Conservation (phyloP, 2,888 invertebrate genomes). For the Aphodius sticticus region DNA sequence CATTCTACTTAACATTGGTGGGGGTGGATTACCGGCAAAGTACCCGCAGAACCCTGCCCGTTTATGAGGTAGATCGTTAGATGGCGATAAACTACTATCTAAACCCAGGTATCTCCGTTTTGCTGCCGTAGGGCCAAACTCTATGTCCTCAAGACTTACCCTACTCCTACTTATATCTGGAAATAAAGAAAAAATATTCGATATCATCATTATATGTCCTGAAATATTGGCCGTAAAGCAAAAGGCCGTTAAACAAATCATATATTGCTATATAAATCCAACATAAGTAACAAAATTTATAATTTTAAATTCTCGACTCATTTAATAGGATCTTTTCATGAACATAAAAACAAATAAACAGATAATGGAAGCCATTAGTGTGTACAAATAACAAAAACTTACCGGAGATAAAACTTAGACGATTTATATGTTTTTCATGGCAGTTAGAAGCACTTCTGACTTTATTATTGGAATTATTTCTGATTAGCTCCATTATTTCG, state of each 20-base stretch:
- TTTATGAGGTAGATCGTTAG: conserved; percentile 32
- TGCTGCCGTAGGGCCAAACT: conserved; percentile 54
- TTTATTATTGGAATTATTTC: conserved; percentile 47
- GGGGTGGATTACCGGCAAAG: conserved; percentile 56
- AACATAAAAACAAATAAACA: no score
- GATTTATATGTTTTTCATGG: conserved; percentile 30
- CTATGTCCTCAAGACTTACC: conserved; percentile 53
- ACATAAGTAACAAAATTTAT: background rate
- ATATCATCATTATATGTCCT: background rate
- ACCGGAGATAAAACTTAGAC: conserved; percentile 28
- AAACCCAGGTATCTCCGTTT: conserved; percentile 54
- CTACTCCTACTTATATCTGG: conserved; percentile 44
- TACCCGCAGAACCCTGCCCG: conserved; percentile 55
- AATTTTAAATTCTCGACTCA: conserved; percentile 7
- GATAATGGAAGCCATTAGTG: no score
- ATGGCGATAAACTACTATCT: conserved; percentile 40
- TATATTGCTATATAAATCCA: no score
- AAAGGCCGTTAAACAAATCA: no score
- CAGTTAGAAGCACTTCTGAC: conserved; percentile 36
- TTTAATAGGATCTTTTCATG: background rate
- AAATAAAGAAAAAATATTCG: conserved; percentile 24
- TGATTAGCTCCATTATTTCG: conserved; percentile 56
- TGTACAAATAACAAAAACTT: conserved; percentile 8
- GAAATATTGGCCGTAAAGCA: no score
- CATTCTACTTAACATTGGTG: conserved; percentile 53